Conservation (phyloP, 2,113 vertebrate species). For the Micronycteris hirsuta region DNA sequence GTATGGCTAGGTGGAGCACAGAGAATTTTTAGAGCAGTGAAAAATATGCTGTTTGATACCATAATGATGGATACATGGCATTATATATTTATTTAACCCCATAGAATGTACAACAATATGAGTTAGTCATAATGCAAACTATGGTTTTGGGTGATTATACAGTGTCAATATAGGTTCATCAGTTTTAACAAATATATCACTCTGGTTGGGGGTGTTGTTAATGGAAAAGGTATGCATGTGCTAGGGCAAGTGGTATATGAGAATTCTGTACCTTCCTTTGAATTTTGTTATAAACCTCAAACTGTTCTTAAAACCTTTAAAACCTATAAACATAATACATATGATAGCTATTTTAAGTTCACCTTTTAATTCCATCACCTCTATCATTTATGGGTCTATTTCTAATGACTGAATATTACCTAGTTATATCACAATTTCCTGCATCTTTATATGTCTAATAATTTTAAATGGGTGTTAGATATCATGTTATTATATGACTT, state of each 20-base stretch:
- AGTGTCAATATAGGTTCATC: background rate
- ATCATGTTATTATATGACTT: background rate
- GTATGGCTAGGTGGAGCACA: background rate
- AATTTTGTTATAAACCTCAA: background rate
- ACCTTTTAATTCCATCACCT: background rate
- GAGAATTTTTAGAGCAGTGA: background rate
- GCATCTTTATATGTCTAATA: background rate
- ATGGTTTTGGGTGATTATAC: background rate
- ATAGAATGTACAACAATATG: background rate
- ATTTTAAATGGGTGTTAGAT: background rate
- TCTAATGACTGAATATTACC: background rate
- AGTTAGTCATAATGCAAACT: background rate
- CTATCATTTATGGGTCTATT: background rate
- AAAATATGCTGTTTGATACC: background rate
- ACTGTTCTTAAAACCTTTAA: background rate
- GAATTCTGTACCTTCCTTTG: background rate
- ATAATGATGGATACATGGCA: background rate
- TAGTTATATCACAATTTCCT: background rate
- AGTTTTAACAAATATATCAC: background rate
- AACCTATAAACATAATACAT: background rate
- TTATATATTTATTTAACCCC: background rate
- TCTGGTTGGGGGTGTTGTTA: background rate
- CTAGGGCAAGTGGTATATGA: background rate
- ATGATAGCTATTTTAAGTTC: background rate
- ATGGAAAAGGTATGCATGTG: background rate